These are phyloP conservation scores for Scyliorhinus canicula DNA, from an alignment of 2,797 vertebrate species.

Conservation along the genomic window DNA sequence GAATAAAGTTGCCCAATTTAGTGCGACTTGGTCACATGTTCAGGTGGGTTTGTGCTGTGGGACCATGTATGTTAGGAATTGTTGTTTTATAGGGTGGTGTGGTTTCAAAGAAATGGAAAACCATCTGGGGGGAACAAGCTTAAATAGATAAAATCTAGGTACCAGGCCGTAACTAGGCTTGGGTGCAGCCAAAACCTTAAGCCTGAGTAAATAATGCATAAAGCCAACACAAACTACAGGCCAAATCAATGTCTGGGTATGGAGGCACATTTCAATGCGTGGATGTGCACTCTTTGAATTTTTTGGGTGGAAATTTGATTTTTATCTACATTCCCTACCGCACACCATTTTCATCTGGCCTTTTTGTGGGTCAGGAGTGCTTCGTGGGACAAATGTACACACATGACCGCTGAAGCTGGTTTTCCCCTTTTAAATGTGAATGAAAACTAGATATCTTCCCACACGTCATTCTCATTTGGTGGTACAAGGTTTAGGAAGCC, in stretches of 20 bases:
- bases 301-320: neutral
- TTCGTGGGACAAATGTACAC: no score
- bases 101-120: neutral
- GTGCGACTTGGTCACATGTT: neutral
- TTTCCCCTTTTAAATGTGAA: neutral
- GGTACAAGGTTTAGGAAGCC: no score
- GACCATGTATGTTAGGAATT: neutral
- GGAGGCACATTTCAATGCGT: no score
- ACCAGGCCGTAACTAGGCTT: neutral
- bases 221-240: neutral
- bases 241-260: neutral
- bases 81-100: neutral
- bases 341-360: no score
- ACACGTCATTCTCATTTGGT: no score
- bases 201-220: neutral
- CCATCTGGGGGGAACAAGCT: neutral
- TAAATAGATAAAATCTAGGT: neutral
- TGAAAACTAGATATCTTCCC: no score
- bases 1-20: neutral
- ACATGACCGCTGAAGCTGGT: neutral
- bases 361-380: neutral
- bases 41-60: neutral
- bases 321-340: neutral
- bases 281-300: no score
- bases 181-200: neutral